Evolutionary conservation across 2,797 vertebrate genomes (phyloP).

Genomic region (Muscicapa comitata): DNA sequence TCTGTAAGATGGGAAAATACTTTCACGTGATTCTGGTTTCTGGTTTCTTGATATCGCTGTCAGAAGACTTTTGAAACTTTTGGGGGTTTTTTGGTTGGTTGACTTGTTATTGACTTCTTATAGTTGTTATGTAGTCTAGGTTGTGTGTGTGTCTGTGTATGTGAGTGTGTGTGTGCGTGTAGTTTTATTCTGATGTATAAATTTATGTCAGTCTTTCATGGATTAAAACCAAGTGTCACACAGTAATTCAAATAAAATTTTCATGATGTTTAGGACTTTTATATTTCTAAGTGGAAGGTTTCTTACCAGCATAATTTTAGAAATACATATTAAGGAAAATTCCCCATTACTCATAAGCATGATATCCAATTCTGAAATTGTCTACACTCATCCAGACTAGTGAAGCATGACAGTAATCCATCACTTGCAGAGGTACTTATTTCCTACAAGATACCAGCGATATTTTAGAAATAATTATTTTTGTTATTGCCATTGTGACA

Average conservation of each 20-base stretch:
- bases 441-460: background rate
- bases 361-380: background rate
- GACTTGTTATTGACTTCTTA: background rate
- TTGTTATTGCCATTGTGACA: background rate
- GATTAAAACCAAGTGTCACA: background rate
- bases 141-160: background rate
- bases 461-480: slow-evolving; percentile 9
- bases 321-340: background rate
- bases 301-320: background rate
- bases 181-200: background rate
- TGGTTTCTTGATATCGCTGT: background rate
- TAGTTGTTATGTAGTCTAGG: background rate
- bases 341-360: background rate
- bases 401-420: background rate
- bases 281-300: background rate
- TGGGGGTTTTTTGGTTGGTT: accelerated
- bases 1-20: background rate
- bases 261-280: background rate
- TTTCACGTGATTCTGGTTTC: background rate
- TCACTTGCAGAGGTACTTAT: background rate
- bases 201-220: background rate
- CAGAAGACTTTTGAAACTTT: background rate
- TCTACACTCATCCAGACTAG: background rate
- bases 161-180: accelerated
- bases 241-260: background rate